Evolutionary conservation across 1,140 invertebrate genomes (phyloP).

Genomic region (Tetraneura akinire): DNA sequence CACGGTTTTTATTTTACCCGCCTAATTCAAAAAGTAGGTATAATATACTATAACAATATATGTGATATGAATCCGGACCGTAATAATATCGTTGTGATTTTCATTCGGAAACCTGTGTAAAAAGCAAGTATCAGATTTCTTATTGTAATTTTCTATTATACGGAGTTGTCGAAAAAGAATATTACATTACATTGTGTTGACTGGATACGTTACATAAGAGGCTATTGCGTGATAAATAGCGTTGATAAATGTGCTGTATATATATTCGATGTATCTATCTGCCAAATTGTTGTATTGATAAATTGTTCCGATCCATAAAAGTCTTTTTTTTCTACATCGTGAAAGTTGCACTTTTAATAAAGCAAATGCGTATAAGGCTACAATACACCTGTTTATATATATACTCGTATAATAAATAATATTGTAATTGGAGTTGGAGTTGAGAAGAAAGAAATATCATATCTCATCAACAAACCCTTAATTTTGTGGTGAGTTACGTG

Average conservation of each 20-base stretch:
- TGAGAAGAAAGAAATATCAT: not conserved
- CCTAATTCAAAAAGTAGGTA: not conserved
- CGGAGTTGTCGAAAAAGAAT: no score
- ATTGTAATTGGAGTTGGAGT: conserved; percentile 2
- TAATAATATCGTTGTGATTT: not conserved
- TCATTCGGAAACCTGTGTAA: not conserved
- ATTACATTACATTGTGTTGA: no score
- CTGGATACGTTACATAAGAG: no score
- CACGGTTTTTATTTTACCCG: not conserved
- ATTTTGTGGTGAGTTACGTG: not conserved
- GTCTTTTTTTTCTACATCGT: not conserved
- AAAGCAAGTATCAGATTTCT: not conserved
- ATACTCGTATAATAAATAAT: no score
- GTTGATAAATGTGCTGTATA: not conserved
- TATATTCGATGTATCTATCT: not conserved
- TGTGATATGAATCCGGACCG: not conserved
- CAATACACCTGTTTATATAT: no score
- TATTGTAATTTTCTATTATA: not conserved
- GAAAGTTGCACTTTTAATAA: not conserved
- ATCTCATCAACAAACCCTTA: not conserved
- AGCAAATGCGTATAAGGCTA: not conserved
- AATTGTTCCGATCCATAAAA: not conserved
- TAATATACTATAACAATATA: no score
- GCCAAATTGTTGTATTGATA: not conserved
- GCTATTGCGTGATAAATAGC: no score